A percentile compares a stretch with the other conserved stretches of the same genome.
These are phyloP conservation scores for Matsumyia berberina DNA, from an alignment of 2,888 invertebrate species.

Conservation along the genomic window DNA sequence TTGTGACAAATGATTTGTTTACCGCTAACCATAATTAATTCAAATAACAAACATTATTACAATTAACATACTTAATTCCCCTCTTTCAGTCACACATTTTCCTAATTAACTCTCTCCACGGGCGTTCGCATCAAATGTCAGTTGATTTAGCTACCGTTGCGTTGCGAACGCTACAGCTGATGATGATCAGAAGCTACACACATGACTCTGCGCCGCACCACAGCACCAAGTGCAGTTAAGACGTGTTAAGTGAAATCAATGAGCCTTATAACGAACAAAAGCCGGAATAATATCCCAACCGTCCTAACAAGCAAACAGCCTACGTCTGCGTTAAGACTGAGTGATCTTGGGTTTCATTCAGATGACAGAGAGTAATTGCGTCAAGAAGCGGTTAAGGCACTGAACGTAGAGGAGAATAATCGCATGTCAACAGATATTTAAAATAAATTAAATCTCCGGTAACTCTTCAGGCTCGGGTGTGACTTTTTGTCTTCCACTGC, in stretches of 20 bases:
- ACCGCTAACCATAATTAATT: too few species aligned
- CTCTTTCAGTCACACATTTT: too few species aligned
- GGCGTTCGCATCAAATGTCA: slow-evolving; percentile 21
- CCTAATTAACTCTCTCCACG: slow-evolving; percentile 12
- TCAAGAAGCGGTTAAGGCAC: slow-evolving; percentile 53
- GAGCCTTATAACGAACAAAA: slow-evolving; percentile 59
- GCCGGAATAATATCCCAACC: slow-evolving; percentile 1
- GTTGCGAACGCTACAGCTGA: too few species aligned
- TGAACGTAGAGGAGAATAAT: slow-evolving; percentile 47
- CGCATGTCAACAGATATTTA: slow-evolving; percentile 76
- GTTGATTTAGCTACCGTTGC: slow-evolving; percentile 45
- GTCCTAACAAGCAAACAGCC: slow-evolving; percentile 2
- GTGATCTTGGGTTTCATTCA: slow-evolving; percentile 62
- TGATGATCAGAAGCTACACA: not conserved
- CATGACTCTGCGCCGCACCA: not conserved
- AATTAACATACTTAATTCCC: too few species aligned
- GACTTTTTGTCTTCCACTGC: not conserved
- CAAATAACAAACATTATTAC: too few species aligned
- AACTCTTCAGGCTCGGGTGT: not conserved
- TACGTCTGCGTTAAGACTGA: slow-evolving; percentile 45
- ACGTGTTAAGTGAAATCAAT: slow-evolving; percentile 65
- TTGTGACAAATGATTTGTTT: too few species aligned
- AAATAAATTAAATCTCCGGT: slow-evolving; percentile 59
- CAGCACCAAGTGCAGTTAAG: slow-evolving; percentile 5
- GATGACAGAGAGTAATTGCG: slow-evolving; percentile 70